Conservation (phyloP, 2,113 vertebrate species). For the Gadus chalcogrammus region DNA sequence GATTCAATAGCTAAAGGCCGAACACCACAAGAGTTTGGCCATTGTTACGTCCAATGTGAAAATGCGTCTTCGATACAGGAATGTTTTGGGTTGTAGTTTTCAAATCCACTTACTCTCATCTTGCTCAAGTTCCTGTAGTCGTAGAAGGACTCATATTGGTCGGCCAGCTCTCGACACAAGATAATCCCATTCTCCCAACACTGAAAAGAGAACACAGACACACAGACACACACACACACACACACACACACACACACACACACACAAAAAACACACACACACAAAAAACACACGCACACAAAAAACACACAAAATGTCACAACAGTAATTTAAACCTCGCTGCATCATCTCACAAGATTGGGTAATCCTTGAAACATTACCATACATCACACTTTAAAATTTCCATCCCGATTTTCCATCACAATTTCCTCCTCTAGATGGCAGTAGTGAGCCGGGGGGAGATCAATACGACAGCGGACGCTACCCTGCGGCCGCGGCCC, state of each 20-base stretch:
- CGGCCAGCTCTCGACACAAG: slow-evolving; percentile 94
- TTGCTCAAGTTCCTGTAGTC: slow-evolving; percentile 99
- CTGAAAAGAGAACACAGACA: slow-evolving; percentile 61
- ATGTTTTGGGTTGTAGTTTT: not conserved
- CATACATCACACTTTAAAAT: not conserved
- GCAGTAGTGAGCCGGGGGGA: slow-evolving; percentile 43
- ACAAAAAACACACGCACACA: no score
- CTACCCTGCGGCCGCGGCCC: slow-evolving; percentile 1
- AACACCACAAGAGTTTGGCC: no score
- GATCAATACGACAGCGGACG: slow-evolving; percentile 1
- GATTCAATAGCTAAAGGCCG: no score
- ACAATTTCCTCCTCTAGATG: slow-evolving; percentile 50
- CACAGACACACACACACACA: slow-evolving; percentile 10
- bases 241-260: slow-evolving; percentile 3
- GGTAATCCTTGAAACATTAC: not conserved
- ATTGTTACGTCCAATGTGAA: not conserved
- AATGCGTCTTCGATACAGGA: not conserved
- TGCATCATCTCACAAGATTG: not conserved
- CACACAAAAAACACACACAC: not conserved
- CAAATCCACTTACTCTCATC: slow-evolving; percentile 84
- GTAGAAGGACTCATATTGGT: slow-evolving; percentile 95
- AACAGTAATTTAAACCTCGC: not conserved
- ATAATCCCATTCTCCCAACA: slow-evolving; percentile 99
- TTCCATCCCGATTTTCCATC: slow-evolving; percentile 16
- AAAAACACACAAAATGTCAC: no score